A percentile compares a stretch with the other conserved stretches of the same genome.
Conservation (phyloP, 2,888 invertebrate species). For the Alloscopus bannaensis region DNA sequence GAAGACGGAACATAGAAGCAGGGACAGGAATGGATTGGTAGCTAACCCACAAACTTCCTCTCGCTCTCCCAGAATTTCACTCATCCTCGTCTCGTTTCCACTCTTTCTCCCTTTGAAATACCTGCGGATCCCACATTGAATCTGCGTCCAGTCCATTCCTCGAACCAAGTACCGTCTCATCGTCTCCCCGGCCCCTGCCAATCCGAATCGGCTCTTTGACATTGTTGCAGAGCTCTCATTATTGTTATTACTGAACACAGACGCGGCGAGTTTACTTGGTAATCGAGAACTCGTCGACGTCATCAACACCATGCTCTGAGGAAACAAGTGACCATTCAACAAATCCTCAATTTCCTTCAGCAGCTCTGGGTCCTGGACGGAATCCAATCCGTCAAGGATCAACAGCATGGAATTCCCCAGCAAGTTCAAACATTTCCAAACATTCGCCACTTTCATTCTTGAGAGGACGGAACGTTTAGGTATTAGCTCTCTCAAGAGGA, state of each 20-base stretch:
- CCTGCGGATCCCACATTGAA: slow-evolving; percentile 68
- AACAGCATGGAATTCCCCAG: slow-evolving; percentile 76
- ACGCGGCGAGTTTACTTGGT: slow-evolving; percentile 68
- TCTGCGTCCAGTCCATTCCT: slow-evolving; percentile 72
- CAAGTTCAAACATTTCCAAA: slow-evolving; percentile 73
- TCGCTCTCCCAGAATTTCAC: slow-evolving; percentile 71
- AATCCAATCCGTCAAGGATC: slow-evolving; percentile 79
- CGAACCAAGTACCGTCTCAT: slow-evolving; percentile 65
- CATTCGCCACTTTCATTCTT: slow-evolving; percentile 70
- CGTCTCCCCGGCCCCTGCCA: slow-evolving; percentile 32
- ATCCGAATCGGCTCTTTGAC: slow-evolving; percentile 35
- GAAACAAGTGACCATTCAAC: slow-evolving; percentile 78
- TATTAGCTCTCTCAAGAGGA: slow-evolving; percentile 76
- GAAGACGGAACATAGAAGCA: slow-evolving; percentile 78
- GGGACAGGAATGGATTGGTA: slow-evolving; percentile 78
- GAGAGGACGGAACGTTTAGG: slow-evolving; percentile 75
- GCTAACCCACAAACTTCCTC: slow-evolving; percentile 76
- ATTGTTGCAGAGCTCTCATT: slow-evolving; percentile 69
- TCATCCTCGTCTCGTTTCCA: slow-evolving; percentile 70
- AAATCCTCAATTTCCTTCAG: slow-evolving; percentile 77
- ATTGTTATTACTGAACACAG: slow-evolving; percentile 41
- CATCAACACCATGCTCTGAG: slow-evolving; percentile 78
- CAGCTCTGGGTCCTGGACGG: slow-evolving; percentile 74
- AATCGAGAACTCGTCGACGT: slow-evolving; percentile 75
- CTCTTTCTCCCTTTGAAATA: slow-evolving; percentile 72